These are phyloP conservation scores for Erethizon dorsatum DNA, from an alignment of 2,797 vertebrate genomes.

Conservation along the genomic window DNA sequence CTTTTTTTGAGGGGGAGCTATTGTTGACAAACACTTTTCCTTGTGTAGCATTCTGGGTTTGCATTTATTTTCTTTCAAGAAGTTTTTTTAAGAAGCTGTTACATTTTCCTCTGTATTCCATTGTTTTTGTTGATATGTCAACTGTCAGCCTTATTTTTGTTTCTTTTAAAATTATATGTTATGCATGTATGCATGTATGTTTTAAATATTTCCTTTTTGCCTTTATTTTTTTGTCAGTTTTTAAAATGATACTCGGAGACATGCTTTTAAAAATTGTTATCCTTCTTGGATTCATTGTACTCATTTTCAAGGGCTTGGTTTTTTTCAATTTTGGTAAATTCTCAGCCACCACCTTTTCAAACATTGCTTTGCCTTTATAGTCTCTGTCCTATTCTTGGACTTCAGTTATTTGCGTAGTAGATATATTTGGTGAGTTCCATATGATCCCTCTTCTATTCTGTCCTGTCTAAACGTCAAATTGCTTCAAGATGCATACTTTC, in stretches of 20 bases:
- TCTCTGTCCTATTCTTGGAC: neutral
- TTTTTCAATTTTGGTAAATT: neutral
- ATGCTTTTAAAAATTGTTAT: neutral
- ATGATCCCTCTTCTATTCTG: neutral
- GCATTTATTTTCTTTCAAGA: neutral
- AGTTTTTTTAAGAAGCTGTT: neutral
- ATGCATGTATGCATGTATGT: neutral
- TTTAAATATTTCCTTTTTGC: neutral
- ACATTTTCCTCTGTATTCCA: neutral
- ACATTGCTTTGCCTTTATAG: neutral
- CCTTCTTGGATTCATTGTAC: neutral
- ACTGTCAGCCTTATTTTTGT: neutral
- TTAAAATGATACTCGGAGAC: neutral
- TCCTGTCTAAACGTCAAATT: neutral
- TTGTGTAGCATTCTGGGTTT: neutral
- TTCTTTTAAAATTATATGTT: neutral
- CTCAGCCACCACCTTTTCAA: slow-evolving; percentile 8
- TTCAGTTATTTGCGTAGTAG: neutral
- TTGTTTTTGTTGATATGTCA: neutral
- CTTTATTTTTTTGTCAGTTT: neutral
- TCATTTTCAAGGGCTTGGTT: neutral
- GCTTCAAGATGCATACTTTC: neutral
- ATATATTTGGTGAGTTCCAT: neutral
- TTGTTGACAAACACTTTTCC: neutral
- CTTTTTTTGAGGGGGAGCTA: neutral